Base-by-base conservation (phyloP, 2,113 vertebrate genomes). In the Hepsetus odoe region DNA sequence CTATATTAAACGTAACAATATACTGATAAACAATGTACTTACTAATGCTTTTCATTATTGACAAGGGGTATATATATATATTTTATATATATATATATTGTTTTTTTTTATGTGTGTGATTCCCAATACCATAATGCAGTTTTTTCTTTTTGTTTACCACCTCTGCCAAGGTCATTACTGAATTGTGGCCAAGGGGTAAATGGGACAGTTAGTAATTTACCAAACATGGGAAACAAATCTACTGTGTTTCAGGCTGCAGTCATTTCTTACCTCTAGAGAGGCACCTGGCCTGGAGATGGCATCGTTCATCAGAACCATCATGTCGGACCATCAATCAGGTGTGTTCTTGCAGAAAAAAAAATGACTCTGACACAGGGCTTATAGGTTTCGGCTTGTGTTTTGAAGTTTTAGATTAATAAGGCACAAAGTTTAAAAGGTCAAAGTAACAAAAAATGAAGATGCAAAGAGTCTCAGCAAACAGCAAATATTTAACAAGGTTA, bases 221-320 rank as follows among this genome's bases (percentile, higher is more conserved):
- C 67, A 33, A 28, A 71, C 46, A 18, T 71, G 68, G 46, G 6
- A 71, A 71, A 53, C 35, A 65, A 40, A 70, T 70, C 18, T 12
- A 20, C 55, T 46, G 69, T 46, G 69, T 55, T 71, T 71, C 30
- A 53, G 68, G 46, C 46, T 20, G 49, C 38, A 71, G 28, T 71
- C 69, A 71, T 71, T 33, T 55, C 49, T 71, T 55, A 55, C 46
- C 20, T 53, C 28, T 10, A 71, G 28, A 35, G 69, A 71, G 69
- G 49, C 44, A 71, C n/a, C 46, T 71, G 69, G 49, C 28, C 30
- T 35, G 46, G 69, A 71, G 46, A 55, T 55, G 28, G 18, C 69
- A 35, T 71, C 46, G 8, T 71, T 35, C 49, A 55, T 71, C 69
- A 32, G 44, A 18, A 33, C 67, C 8, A 35, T 65, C 61, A 38